These are phyloP conservation scores for Gonioctena quinquepunctata DNA, from an alignment of 1,140 invertebrate genomes.

Conservation along the genomic window DNA sequence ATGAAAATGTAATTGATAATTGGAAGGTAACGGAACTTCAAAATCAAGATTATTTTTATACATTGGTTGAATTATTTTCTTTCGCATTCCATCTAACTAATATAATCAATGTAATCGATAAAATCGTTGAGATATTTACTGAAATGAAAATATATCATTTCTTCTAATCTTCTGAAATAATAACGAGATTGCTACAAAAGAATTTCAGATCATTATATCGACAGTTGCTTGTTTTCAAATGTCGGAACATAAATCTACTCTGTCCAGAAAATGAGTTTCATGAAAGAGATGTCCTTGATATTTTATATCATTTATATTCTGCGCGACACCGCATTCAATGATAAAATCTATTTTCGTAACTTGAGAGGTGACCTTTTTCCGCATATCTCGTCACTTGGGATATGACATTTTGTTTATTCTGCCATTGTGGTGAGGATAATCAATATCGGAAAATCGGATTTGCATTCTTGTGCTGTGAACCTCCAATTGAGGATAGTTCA, in stretches of 20 bases:
- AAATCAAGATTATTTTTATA: too few relatives aligned
- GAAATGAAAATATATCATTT: not conserved
- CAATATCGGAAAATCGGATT: not conserved
- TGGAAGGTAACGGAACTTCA: too few relatives aligned
- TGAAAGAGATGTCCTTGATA: not conserved
- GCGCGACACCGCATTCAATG: not conserved
- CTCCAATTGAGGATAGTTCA: too few relatives aligned
- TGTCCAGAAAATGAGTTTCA: not conserved
- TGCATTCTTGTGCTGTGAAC: not conserved
- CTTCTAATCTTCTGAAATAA: not conserved
- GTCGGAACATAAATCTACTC: not conserved
- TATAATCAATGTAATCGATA: too few relatives aligned
- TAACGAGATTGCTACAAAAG: not conserved
- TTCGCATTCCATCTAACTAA: too few relatives aligned
- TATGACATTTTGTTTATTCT: not conserved
- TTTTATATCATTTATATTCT: not conserved
- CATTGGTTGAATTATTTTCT: too few relatives aligned
- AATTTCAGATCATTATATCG: not conserved
- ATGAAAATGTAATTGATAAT: too few relatives aligned
- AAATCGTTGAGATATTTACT: too few relatives aligned
- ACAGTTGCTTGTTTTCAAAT: not conserved
- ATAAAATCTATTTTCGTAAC: constrained; percentile 5
- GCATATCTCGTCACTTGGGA: not conserved
- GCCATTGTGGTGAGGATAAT: not conserved
- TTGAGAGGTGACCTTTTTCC: not conserved